A percentile compares a stretch with the other conserved stretches of the same genome.
phyloP scores from a whole-genome alignment of 2,888 invertebrate genomes.

The Patella ulyssiponensis region DNA sequence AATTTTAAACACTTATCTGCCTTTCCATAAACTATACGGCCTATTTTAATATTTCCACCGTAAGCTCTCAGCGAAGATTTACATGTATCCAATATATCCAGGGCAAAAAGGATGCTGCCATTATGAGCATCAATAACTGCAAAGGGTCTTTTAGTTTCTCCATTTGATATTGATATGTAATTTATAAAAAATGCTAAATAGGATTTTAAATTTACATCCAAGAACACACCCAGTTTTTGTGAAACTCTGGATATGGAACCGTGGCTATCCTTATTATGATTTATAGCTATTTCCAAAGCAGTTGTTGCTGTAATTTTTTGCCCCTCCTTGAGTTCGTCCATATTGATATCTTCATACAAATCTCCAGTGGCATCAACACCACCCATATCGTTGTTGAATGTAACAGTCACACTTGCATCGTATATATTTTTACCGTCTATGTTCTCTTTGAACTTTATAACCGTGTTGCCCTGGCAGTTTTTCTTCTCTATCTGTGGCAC shows the following conservation, averaged over 20 bases:
- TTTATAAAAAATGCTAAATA: conserved; percentile 26
- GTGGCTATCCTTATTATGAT: neutral
- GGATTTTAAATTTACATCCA: conserved; percentile 1
- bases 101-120: conserved; percentile 37
- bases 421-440: neutral
- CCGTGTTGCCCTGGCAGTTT: neutral
- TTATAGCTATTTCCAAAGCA: conserved; percentile 19
- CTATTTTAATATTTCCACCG: conserved; percentile 50
- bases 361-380: neutral
- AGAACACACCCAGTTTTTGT: conserved; percentile 3
- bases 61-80: conserved; percentile 26
- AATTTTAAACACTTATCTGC: conserved; percentile 35
- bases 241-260: neutral
- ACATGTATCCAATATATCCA: conserved; percentile 41
- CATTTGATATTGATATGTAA: conserved; percentile 27
- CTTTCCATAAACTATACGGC: conserved; percentile 43
- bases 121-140: conserved; percentile 43
- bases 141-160: conserved; percentile 35
- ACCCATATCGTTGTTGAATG: neutral
- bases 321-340: neutral
- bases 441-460: neutral
- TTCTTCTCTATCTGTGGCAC: neutral
- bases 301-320: conserved; percentile 6
- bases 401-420: neutral
- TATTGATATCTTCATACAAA: neutral